Base-by-base conservation (phyloP, 1,140 invertebrate genomes). In the Belonocnema kinseyi region DNA sequence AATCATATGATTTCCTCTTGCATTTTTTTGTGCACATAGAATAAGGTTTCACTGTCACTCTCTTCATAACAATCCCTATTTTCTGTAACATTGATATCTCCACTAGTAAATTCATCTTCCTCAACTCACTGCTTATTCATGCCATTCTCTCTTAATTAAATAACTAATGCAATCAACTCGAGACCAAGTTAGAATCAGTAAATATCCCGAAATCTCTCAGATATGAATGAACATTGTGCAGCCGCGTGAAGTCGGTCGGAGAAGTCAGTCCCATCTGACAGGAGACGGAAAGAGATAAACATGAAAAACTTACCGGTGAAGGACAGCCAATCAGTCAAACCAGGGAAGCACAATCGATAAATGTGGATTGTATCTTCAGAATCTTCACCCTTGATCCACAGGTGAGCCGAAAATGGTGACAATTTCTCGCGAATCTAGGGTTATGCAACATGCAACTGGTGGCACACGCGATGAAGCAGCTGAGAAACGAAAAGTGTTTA, bases 361-460 rank as follows among this genome's bases (percentile, higher is more conserved):
- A 66, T 33, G 0, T 14, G 26, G 33, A 13, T 7, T 16, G 14
- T 33, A 33, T 66, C n/a, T 66, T 40, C 26, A 61, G 26, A 33
- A 33, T 66, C 40, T 66, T 66, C 13, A 61, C 58, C 33, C 5
- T 33, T 61, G 58, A 33, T 61, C 21, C 12, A 40, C 21, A 61
- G 21, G 14, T 66, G 33, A 66, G 40, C 0, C 33, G 3, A 54
- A 16, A n/a, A 66, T 16, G 40, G 14, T 66, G 33, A 66, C 61
- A 66, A 74, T 77, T 77, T 80, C 72, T 76, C 75, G 79, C 79
- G 77, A 87, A 87, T 83, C 73, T 80, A 79, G 73, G 78, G 85
- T 89, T 89, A 89, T 84, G 88, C 88, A 89, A 90, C 86, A 87
- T 83, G 89, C 87, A 90, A 90, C 88, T 89, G 86, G 87, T 90